phyloP scores from a whole-genome alignment of 2,113 vertebrate genomes.

The Saimiri boliviensis region DNA sequence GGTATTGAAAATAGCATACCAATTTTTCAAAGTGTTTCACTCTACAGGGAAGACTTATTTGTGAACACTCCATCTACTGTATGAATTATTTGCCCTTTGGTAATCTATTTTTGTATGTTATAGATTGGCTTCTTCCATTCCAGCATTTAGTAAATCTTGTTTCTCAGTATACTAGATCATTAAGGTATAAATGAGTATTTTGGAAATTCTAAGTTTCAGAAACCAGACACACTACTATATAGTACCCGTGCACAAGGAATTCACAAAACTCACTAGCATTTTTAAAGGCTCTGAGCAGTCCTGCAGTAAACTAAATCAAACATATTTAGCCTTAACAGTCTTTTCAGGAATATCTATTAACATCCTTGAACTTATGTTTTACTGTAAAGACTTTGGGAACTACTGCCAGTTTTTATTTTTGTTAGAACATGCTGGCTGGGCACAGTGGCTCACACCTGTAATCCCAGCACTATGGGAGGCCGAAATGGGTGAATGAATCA shows the following conservation, averaged over 20 bases:
- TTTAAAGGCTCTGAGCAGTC: background rate
- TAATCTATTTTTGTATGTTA: background rate
- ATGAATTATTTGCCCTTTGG: background rate
- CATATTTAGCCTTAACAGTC: background rate
- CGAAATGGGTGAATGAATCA: no score
- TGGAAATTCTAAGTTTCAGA: background rate
- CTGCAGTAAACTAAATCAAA: background rate
- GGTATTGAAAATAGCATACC: background rate
- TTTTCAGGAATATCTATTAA: background rate
- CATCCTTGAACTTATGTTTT: background rate
- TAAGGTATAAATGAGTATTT: background rate
- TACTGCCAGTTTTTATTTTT: conserved; percentile 15
- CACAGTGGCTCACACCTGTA: no score
- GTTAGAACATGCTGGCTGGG: background rate
- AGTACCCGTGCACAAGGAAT: background rate
- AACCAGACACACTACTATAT: background rate
- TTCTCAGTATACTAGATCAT: background rate
- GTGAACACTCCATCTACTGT: background rate
- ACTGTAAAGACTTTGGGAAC: background rate
- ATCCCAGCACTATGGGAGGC: no score
- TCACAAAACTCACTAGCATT: background rate
- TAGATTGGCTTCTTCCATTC: background rate
- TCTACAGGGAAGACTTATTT: background rate
- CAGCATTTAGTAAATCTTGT: conserved; percentile 3
- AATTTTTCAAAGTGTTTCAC: background rate